These are phyloP conservation scores for Drosophila subobscura DNA, from an alignment of 1,140 invertebrate species.

Conservation along the genomic window DNA sequence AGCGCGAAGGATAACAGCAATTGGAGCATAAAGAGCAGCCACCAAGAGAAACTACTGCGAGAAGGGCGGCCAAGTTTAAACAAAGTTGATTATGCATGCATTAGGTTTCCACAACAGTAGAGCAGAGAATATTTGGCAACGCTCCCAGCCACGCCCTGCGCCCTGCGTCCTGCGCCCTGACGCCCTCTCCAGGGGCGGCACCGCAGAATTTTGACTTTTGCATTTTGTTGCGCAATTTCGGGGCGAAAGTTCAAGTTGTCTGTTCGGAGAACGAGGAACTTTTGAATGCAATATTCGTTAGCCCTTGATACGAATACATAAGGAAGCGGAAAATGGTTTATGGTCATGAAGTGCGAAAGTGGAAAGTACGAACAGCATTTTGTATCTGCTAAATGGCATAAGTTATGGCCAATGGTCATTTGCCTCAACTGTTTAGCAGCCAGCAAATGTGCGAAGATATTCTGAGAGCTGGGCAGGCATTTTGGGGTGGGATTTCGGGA, in stretches of 20 bases:
- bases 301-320: constrained; percentile 35
- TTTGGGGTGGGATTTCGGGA: constrained; percentile 16
- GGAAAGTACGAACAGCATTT: constrained; percentile 75
- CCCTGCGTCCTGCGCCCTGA: background rate
- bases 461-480: background rate
- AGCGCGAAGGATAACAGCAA: constrained; percentile 51
- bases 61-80: constrained; percentile 76
- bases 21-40: constrained; percentile 68
- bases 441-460: constrained; percentile 12
- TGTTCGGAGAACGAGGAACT: constrained; percentile 18
- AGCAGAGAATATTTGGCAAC: constrained; percentile 73
- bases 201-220: constrained; percentile 74
- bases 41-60: constrained; percentile 47
- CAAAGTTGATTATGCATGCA: constrained; percentile 82
- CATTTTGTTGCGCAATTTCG: constrained; percentile 79
- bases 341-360: constrained; percentile 80
- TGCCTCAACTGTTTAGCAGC: constrained; percentile 50
- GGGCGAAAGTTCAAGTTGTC: constrained; percentile 77
- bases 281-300: constrained; percentile 68
- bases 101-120: constrained; percentile 73
- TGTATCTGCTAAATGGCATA: constrained; percentile 43
- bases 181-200: constrained; percentile 12
- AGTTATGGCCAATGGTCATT: constrained; percentile 55
- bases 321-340: constrained; percentile 69
- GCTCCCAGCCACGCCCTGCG: constrained; percentile 62